Base-by-base conservation (phyloP, 2,888 invertebrate genomes). In the Beris chalybata region DNA sequence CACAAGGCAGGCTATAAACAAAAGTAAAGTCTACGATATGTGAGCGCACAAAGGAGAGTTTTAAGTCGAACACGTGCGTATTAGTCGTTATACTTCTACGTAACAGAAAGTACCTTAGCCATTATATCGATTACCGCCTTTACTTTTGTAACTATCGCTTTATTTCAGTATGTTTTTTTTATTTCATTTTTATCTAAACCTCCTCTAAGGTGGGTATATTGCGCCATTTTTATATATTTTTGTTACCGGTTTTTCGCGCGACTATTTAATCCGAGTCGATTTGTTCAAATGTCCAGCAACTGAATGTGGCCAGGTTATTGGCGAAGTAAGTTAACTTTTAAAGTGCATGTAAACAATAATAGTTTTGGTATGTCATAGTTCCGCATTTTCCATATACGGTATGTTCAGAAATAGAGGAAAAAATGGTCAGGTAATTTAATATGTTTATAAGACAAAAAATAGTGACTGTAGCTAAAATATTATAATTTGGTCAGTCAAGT, bases 251-350 rank as follows among this genome's bases (percentile, higher is more conserved):
- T 61, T 38, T 50, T 52, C 61, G 52, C 61, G 52, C 31, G 52
- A 61, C 52, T 50, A 61, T 61, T 61, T 61, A 61, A 61, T 61
- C 61, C 61, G 50, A 61, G 61, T 61, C 61, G 61, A 61, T 61
- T 61, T 61, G 61, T 61, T 61, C 61, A 61, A 61, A 50, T 61
- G 61, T 61, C 61, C 52, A 50, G 52, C 61, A 61, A 52, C 15
- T 61, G 50, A 61, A 61, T 50, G 50, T 61, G 50, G 15, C 61
- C 61, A 52, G 61, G 61, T 61, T 61, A 50, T 61, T 61, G 31
- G 61, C 22, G 22, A 43, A 50, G 58, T 58, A 32, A 50, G 50
- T 38, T 38, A 43, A 31, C 47, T 29, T 30, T 58, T 30, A 29
- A 47, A 59, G 15, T 59, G 48, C 44, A 38, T 43, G 31, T 48